These are phyloP conservation scores for Neoascia interrupta DNA, from an alignment of 2,888 invertebrate genomes.

Conservation along the genomic window DNA sequence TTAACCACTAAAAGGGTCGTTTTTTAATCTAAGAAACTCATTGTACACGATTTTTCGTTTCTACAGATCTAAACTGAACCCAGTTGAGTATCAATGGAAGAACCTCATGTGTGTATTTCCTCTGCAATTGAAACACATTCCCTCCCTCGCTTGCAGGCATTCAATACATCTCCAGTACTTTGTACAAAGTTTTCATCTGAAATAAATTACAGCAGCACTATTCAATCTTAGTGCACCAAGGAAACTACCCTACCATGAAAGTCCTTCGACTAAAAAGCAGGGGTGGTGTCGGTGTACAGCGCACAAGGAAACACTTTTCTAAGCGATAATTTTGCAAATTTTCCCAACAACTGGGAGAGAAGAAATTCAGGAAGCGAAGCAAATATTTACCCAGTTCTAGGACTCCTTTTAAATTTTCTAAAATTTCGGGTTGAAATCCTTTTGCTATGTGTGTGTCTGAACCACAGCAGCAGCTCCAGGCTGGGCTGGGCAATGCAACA, in stretches of 20 bases:
- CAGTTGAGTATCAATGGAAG: too few relatives aligned
- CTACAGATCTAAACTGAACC: too few relatives aligned
- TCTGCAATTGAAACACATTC: constrained; percentile 36
- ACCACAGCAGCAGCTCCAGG: too few relatives aligned
- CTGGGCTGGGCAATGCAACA: constrained; percentile 32
- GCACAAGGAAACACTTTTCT: constrained; percentile 18
- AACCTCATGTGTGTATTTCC: constrained; percentile 29
- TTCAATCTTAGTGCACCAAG: background rate
- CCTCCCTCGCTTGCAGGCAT: constrained; percentile 17
- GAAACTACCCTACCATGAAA: constrained; percentile 16
- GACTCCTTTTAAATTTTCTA: constrained; percentile 31
- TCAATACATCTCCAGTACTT: constrained; percentile 12
- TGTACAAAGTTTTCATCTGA: constrained; percentile 14
- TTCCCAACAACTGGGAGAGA: constrained; percentile 39
- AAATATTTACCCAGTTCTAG: constrained; percentile 39
- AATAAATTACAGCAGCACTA: constrained; percentile 43
- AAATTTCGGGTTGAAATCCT: constrained; percentile 36
- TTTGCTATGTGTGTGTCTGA: background rate
- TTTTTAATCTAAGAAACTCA: too few relatives aligned
- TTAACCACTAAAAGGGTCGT: too few relatives aligned
- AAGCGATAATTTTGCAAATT: constrained; percentile 50
- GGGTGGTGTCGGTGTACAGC: background rate
- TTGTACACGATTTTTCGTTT: too few relatives aligned
- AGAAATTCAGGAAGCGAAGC: constrained; percentile 42
- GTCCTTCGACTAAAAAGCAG: background rate